A percentile compares a stretch with the other conserved stretches of the same genome.
phyloP scores from a whole-genome alignment of 2,888 invertebrate species.

The Uropetala carovei region DNA sequence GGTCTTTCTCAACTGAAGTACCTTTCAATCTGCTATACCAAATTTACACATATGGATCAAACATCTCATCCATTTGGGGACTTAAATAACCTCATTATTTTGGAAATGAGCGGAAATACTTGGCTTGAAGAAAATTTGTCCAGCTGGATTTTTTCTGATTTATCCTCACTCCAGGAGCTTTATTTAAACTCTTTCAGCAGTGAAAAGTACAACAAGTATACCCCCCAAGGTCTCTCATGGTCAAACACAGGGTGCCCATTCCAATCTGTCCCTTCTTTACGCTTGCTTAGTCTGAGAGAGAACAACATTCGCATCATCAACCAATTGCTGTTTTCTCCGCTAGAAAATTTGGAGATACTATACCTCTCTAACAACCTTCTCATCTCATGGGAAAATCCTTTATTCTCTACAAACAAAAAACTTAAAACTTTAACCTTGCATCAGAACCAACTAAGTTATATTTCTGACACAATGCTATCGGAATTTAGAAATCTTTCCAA shows the following conservation, averaged over 20 bases:
- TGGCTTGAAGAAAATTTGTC: constrained; percentile 73
- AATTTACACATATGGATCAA: constrained; percentile 72
- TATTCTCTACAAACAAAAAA: constrained; percentile 74
- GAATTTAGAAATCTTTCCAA: constrained; percentile 77
- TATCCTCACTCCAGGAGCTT: constrained; percentile 75
- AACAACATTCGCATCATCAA: constrained; percentile 77
- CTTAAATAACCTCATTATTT: constrained; percentile 74
- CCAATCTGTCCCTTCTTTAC: constrained; percentile 71
- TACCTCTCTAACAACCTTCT: constrained; percentile 78
- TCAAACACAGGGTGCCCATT: constrained; percentile 67
- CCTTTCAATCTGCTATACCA: constrained; percentile 76
- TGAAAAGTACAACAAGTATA: constrained; percentile 75
- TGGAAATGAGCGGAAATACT: constrained; percentile 79
- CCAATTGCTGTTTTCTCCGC: constrained; percentile 71
- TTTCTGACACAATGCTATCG: constrained; percentile 78
- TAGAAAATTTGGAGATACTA: constrained; percentile 76
- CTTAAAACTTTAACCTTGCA: constrained; percentile 76
- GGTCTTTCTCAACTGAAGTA: constrained; percentile 72
- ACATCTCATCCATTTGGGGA: constrained; percentile 74
- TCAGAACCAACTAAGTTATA: constrained; percentile 78
- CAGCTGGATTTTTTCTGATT: constrained; percentile 73
- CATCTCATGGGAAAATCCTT: constrained; percentile 77
- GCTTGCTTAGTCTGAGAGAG: constrained; percentile 75
- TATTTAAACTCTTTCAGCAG: constrained; percentile 74
- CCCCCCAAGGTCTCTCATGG: constrained; percentile 68